Evolutionary conservation across 2,797 vertebrate species (phyloP).

Genomic region (Octomys mimax): DNA sequence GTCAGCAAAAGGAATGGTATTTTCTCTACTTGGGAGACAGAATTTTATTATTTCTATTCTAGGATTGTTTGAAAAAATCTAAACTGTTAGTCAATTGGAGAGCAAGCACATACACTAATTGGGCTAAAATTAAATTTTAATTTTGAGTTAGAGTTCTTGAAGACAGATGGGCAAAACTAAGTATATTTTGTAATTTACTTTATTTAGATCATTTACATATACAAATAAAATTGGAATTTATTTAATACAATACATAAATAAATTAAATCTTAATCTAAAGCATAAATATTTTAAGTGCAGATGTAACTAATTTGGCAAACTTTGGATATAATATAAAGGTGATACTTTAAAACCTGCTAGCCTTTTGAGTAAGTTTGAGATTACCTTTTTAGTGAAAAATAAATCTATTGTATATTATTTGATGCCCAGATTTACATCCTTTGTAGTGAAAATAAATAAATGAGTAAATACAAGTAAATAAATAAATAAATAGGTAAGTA

Average conservation of each 20-base stretch:
- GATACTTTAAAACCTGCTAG: background rate
- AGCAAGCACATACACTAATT: background rate
- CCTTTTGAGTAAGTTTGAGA: background rate
- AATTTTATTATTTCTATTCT: conserved; percentile 28
- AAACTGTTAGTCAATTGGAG: background rate
- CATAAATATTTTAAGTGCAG: background rate
- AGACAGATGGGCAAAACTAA: background rate
- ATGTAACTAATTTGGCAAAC: conserved; percentile 12
- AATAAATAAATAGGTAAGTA: background rate
- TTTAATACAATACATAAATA: background rate
- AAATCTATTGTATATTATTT: background rate
- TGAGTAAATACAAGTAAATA: background rate
- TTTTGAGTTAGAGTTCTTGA: background rate
- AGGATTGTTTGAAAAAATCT: background rate
- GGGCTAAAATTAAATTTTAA: conserved; percentile 32
- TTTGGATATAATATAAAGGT: background rate
- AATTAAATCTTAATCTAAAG: background rate
- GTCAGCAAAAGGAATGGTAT: background rate
- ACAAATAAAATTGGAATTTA: background rate
- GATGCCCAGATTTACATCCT: background rate
- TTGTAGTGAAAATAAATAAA: conserved; percentile 31
- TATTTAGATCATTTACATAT: conserved; percentile 7
- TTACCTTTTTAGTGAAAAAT: background rate
- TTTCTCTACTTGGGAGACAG: background rate
- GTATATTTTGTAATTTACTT: conserved; percentile 11